Evolutionary conservation across 2,888 invertebrate genomes (phyloP).

Genomic region (Pammene fasciana): DNA sequence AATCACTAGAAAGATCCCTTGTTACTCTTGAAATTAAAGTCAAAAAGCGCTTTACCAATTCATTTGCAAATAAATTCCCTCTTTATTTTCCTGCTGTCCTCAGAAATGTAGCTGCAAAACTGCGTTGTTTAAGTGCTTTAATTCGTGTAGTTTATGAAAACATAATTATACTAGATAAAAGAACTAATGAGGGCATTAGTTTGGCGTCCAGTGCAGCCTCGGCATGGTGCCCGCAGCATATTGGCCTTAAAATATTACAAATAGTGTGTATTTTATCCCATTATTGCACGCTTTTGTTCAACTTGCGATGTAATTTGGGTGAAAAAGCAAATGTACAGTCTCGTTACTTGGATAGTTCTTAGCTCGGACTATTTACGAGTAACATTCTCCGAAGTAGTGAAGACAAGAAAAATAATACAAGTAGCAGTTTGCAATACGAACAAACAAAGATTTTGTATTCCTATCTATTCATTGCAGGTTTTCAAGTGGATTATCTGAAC

Average conservation of each 20-base stretch:
- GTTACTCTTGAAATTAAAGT: not conserved
- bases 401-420: not conserved
- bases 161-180: slow-evolving; percentile 32
- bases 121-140: not conserved
- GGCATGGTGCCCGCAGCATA: slow-evolving; percentile 27
- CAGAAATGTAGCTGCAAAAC: not conserved
- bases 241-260: slow-evolving; percentile 22
- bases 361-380: not conserved
- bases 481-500: not conserved
- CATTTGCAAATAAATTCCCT: not conserved
- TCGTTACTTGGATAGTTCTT: not conserved
- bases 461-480: not conserved
- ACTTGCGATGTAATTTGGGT: not conserved
- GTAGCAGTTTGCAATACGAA: not conserved
- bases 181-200: slow-evolving; percentile 34
- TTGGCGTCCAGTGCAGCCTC: slow-evolving; percentile 11
- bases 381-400: not conserved
- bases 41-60: not conserved
- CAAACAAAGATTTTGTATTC: not conserved
- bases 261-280: slow-evolving; percentile 8
- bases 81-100: not conserved
- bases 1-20: too few species aligned
- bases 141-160: slow-evolving; percentile 19
- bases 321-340: not conserved
- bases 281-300: not conserved